Evolutionary conservation across 2,888 invertebrate species (phyloP).

Genomic region (Branchipolynoe longqiensis): DNA sequence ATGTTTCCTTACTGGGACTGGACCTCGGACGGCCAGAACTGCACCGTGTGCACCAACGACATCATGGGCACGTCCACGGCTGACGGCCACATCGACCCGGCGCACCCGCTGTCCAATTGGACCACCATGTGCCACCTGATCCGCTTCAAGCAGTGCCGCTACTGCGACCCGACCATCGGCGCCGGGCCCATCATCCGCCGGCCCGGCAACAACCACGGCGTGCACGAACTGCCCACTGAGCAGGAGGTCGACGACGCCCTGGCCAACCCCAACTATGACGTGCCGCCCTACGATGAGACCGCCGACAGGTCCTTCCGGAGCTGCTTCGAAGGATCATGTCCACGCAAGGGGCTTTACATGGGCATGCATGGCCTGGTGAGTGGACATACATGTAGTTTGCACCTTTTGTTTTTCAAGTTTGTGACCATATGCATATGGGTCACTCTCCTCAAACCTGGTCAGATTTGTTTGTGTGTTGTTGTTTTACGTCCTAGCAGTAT

Average conservation of each 20-base stretch:
- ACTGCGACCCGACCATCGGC: conserved; percentile 29
- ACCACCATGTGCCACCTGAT: conserved; percentile 43
- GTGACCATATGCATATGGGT: no score
- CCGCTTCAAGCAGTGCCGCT: conserved; percentile 13
- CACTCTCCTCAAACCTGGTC: no score
- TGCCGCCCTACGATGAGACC: conserved; percentile 43
- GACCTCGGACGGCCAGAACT: conserved; percentile 40
- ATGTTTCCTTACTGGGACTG: conserved; percentile 60
- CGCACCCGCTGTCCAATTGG: conserved; percentile 45
- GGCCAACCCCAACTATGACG: conserved; percentile 35
- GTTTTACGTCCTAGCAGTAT: no score
- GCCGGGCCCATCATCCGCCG: conserved; percentile 26
- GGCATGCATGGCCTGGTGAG: conserved; percentile 56
- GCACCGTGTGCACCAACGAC: conserved; percentile 62
- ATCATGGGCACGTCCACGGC: conserved; percentile 53
- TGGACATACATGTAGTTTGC: background rate
- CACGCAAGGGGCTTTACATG: background rate
- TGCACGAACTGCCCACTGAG: conserved; percentile 9
- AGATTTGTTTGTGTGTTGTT: no score
- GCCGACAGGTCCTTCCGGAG: conserved; percentile 45
- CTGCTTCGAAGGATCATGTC: conserved; percentile 57
- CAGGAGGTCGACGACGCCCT: conserved; percentile 42
- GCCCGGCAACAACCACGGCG: conserved; percentile 16
- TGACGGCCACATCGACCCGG: conserved; percentile 29
- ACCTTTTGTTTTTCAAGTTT: no score